Conservation (phyloP, 2,888 invertebrate species). For the Megastigmus dorsalis region DNA sequence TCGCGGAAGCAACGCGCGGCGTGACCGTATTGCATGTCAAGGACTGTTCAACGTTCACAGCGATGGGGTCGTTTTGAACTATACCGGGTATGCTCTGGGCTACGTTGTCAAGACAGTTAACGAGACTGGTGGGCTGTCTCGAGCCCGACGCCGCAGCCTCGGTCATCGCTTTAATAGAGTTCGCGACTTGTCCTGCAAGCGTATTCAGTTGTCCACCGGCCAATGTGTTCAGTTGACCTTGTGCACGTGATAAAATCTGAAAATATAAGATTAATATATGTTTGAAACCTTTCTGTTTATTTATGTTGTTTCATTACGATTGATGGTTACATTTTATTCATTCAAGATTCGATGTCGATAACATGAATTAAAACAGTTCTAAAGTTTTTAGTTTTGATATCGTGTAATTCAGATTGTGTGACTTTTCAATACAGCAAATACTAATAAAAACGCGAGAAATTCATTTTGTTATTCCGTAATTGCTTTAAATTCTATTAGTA, state of each 20-base stretch:
- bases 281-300: neutral
- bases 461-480: too few species aligned
- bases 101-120: slow-evolving; percentile 65
- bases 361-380: too few species aligned
- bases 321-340: too few species aligned
- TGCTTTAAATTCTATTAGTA: slow-evolving; percentile 23
- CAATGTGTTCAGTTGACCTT: slow-evolving; percentile 68
- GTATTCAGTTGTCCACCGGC: slow-evolving; percentile 61
- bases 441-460: too few species aligned
- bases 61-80: slow-evolving; percentile 56
- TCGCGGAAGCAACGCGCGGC: slow-evolving; percentile 11
- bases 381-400: too few species aligned
- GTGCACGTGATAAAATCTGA: slow-evolving; percentile 70
- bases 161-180: slow-evolving; percentile 65
- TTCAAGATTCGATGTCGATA: too few species aligned
- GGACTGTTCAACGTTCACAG: slow-evolving; percentile 44
- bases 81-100: slow-evolving; percentile 60
- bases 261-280: neutral
- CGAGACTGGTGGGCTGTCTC: slow-evolving; percentile 50
- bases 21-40: slow-evolving; percentile 27
- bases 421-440: too few species aligned
- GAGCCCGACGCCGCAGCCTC: slow-evolving; percentile 41
- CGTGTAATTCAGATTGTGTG: too few species aligned
- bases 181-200: slow-evolving; percentile 55
- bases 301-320: too few species aligned